phyloP scores from a whole-genome alignment of 2,113 vertebrate species.

The Ascaphus truei region DNA sequence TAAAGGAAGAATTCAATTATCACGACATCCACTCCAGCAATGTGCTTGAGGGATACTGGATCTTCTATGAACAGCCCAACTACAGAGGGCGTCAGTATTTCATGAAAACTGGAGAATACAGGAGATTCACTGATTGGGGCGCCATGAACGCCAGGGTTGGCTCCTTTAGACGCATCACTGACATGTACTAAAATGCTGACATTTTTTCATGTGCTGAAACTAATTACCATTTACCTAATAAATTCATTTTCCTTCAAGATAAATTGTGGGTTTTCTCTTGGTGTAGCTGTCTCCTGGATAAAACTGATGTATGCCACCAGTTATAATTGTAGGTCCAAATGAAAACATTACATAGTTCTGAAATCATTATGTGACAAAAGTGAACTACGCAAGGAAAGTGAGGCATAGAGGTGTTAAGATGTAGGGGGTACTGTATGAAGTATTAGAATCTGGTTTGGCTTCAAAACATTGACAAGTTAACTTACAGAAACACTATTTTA shows the following conservation, averaged over 20 bases:
- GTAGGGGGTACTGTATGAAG: too few species aligned
- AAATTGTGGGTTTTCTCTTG: too few species aligned
- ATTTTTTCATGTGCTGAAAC: slow-evolving; percentile 10
- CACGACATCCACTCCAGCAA: slow-evolving; percentile 69
- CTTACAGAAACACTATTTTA: too few species aligned
- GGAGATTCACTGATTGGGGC: slow-evolving; percentile 68
- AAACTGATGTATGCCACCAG: too few species aligned
- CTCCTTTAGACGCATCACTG: slow-evolving; percentile 54
- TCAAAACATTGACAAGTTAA: too few species aligned
- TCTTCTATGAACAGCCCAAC: slow-evolving; percentile 74
- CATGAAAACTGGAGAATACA: slow-evolving; percentile 66
- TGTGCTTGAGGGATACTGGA: slow-evolving; percentile 69
- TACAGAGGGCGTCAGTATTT: slow-evolving; percentile 69
- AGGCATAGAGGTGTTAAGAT: too few species aligned
- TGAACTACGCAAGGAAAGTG: too few species aligned
- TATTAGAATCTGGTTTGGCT: too few species aligned
- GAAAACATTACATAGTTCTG: too few species aligned
- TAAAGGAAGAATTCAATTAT: slow-evolving; percentile 67
- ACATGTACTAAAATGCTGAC: slow-evolving; percentile 44
- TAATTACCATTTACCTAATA: slow-evolving; percentile 13
- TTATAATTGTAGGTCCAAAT: too few species aligned
- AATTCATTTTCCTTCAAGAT: slow-evolving; percentile 10
- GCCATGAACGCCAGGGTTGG: slow-evolving; percentile 61
- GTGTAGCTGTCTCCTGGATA: too few species aligned
- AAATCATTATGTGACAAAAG: too few species aligned